These are phyloP conservation scores for Dimorphilus gyrociliatus DNA, from an alignment of 2,888 invertebrate species.

Conservation along the genomic window DNA sequence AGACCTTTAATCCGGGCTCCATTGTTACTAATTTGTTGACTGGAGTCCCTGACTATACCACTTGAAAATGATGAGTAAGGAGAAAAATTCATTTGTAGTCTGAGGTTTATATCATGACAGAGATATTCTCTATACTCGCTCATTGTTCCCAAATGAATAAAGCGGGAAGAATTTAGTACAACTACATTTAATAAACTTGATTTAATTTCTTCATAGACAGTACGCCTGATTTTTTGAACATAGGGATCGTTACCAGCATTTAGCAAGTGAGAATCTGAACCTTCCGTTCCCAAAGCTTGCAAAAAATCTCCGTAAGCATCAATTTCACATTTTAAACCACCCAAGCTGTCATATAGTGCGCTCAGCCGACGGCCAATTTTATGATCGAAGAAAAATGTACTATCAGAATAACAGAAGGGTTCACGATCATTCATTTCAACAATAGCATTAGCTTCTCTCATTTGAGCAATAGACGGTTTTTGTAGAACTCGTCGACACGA, in stretches of 20 bases:
- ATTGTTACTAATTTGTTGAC: not conserved
- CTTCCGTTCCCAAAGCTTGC: constrained; percentile 31
- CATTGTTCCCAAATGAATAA: constrained; percentile 40
- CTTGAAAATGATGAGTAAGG: constrained; percentile 17
- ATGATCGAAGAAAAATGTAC: constrained; percentile 38
- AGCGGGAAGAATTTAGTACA: constrained; percentile 33
- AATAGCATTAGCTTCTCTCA: constrained; percentile 33
- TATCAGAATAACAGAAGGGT: constrained; percentile 38
- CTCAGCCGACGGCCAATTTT: constrained; percentile 27
- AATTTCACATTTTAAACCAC: constrained; percentile 35
- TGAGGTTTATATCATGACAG: constrained; percentile 19
- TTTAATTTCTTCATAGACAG: constrained; percentile 24
- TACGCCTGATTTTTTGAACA: constrained; percentile 19
- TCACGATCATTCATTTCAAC: constrained; percentile 8
- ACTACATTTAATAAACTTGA: constrained; percentile 25
- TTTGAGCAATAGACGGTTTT: constrained; percentile 34
- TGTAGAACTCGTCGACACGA: constrained; percentile 38
- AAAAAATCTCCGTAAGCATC: constrained; percentile 41
- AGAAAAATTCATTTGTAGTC: constrained; percentile 17
- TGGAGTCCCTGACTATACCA: not conserved
- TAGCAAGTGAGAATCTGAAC: too few relatives aligned
- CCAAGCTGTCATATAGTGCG: constrained; percentile 20
- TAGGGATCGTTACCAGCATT: too few relatives aligned
- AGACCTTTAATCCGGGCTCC: constrained; percentile 12
- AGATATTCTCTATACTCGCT: constrained; percentile 28